Evolutionary conservation across 23 tunicate species (phyloP).

Genomic region (Phallusia fumigata): DNA sequence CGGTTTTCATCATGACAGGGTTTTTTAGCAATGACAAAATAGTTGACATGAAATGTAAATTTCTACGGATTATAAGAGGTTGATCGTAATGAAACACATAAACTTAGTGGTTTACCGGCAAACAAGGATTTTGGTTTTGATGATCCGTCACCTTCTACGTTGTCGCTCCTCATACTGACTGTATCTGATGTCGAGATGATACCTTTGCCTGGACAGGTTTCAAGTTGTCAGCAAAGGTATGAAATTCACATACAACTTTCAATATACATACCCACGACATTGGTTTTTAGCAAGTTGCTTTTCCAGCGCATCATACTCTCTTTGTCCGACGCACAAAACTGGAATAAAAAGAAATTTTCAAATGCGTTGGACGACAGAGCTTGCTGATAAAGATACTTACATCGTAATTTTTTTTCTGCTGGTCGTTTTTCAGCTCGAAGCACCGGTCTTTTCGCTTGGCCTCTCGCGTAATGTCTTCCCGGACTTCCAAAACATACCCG

Average conservation of each 20-base stretch:
- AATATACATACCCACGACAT: background rate
- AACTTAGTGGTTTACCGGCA: background rate
- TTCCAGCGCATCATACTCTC: slow-evolving; percentile 32
- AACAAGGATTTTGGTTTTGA: background rate
- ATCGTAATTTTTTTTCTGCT: slow-evolving; percentile 31
- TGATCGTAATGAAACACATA: no score
- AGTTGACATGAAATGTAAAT: no score
- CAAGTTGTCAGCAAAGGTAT: background rate
- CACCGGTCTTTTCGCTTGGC: slow-evolving; percentile 71
- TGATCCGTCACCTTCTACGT: background rate
- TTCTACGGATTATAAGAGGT: no score
- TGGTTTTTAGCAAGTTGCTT: background rate
- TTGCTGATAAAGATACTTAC: slow-evolving; percentile 20
- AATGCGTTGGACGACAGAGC: no score
- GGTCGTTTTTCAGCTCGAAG: slow-evolving; percentile 52
- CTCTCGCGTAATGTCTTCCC: slow-evolving; percentile 62
- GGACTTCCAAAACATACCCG: slow-evolving; percentile 23
- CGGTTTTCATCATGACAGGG: background rate
- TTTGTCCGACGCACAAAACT: slow-evolving; percentile 64
- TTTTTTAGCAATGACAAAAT: background rate
- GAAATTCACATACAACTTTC: background rate
- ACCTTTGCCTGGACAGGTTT: background rate
- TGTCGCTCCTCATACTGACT: slow-evolving; percentile 1
- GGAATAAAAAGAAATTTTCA: background rate
- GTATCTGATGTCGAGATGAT: background rate